Conservation (phyloP, 2,888 invertebrate species). For the Amaurobius ferox region DNA sequence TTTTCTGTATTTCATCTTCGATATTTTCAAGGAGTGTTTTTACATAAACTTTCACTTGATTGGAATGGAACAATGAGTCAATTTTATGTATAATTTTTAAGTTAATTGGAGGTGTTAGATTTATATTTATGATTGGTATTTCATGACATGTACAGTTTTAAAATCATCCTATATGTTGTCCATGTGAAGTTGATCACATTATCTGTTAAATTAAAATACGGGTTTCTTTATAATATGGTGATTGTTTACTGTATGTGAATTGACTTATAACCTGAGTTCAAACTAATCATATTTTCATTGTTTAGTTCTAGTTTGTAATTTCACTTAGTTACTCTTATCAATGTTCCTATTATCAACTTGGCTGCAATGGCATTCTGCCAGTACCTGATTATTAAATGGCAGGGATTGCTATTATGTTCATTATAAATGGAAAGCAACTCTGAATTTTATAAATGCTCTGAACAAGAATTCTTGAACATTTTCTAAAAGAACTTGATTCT, state of each 20-base stretch:
- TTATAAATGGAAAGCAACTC: constrained; percentile 11
- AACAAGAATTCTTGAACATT: constrained; percentile 26
- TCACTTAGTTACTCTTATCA: constrained; percentile 68
- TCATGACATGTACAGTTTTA: background rate
- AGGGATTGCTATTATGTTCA: constrained; percentile 56
- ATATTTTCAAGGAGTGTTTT: background rate
- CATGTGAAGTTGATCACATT: constrained; percentile 9
- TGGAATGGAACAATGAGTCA: background rate
- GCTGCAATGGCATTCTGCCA: constrained; percentile 67
- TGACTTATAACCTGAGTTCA: constrained; percentile 7
- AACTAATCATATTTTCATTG: constrained; percentile 23
- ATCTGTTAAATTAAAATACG: constrained; percentile 30
- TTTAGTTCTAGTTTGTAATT: constrained; percentile 65
- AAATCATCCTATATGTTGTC: background rate
- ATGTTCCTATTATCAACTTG: constrained; percentile 71
- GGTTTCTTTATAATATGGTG: constrained; percentile 18
- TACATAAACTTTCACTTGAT: background rate
- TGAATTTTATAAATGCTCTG: constrained; percentile 22
- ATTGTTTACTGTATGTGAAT: constrained; percentile 39
- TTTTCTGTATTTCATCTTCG: background rate
- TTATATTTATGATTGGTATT: constrained; percentile 3
- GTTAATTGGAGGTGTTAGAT: background rate
- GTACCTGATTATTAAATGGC: constrained; percentile 69
- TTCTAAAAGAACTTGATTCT: constrained; percentile 11
- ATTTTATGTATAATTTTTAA: background rate